Conservation (phyloP, 1,140 invertebrate species). For the Heterodera carotae region DNA sequence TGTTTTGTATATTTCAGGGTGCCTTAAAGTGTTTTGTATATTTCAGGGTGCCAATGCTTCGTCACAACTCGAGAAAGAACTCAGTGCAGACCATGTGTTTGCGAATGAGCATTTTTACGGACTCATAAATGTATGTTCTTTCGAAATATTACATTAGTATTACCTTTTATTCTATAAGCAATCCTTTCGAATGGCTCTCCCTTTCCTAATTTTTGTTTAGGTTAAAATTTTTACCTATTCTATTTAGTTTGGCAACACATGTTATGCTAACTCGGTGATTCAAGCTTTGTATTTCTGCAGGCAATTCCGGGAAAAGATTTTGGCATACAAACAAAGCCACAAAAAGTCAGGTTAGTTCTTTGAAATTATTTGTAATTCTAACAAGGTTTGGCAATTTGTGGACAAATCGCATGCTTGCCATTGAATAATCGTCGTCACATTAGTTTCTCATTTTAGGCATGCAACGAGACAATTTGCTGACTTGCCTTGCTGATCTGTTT, state of each 20-base stretch:
- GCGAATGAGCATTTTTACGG: slow-evolving; percentile 64
- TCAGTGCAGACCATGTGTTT: slow-evolving; percentile 50
- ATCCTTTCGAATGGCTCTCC: no score
- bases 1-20: no score
- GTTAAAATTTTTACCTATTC: no score
- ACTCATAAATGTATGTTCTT: slow-evolving; percentile 58
- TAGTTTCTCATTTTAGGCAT: slow-evolving; percentile 73
- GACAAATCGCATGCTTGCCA: no score
- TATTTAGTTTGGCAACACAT: slow-evolving; percentile 98
- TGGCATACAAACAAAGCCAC: slow-evolving; percentile 81
- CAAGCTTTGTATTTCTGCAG: slow-evolving; percentile 99
- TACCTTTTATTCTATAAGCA: not conserved
- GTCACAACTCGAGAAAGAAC: slow-evolving; percentile 60
- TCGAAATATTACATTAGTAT: slow-evolving; percentile 27
- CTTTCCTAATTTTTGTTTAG: no score
- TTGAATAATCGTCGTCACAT: no score
- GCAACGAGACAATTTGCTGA: slow-evolving; percentile 95
- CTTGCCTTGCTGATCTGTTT: slow-evolving; percentile 96
- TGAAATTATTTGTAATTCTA: no score
- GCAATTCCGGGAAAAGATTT: slow-evolving; percentile 94
- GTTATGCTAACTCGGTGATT: slow-evolving; percentile 98
- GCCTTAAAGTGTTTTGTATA: no score
- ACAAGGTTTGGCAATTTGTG: no score
- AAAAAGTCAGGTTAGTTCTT: slow-evolving; percentile 57
- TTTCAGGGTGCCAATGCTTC: slow-evolving; percentile 58